A percentile compares a stretch with the other conserved stretches of the same genome.
These are phyloP conservation scores for Melanostoma scalare DNA, from an alignment of 2,888 invertebrate species.

Conservation along the genomic window DNA sequence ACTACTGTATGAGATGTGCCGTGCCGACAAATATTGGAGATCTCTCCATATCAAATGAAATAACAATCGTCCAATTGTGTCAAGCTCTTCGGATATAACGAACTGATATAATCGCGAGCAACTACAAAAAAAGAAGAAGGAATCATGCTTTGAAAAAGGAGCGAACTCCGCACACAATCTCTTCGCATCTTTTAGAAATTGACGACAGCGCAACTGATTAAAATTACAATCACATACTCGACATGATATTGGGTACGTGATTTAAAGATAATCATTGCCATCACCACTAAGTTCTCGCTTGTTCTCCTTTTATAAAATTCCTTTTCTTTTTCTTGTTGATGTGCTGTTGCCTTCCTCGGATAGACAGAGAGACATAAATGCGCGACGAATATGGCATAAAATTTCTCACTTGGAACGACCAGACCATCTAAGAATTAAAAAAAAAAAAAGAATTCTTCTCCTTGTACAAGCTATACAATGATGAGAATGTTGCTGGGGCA, in stretches of 20 bases:
- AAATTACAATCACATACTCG: conserved; percentile 73
- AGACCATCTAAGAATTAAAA: background rate
- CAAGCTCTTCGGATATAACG: conserved; percentile 20
- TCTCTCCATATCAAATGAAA: conserved; percentile 68
- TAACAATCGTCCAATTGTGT: conserved; percentile 55
- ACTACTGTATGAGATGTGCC: background rate
- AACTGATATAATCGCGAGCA: conserved; percentile 1
- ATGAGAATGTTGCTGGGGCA: conserved; percentile 64
- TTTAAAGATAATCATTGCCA: conserved; percentile 71
- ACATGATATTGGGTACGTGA: conserved; percentile 73
- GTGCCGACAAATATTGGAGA: conserved; percentile 53
- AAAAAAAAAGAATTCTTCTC: conserved; percentile 19
- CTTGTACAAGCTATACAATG: conserved; percentile 16
- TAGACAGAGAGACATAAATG: conserved; percentile 71
- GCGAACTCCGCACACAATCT: conserved; percentile 26
- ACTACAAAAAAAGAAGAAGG: background rate
- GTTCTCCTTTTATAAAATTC: background rate
- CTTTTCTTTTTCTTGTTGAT: conserved; percentile 3
- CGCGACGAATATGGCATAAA: conserved; percentile 72
- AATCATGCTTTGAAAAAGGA: background rate
- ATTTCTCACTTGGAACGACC: conserved; percentile 68
- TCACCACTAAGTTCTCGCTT: conserved; percentile 40
- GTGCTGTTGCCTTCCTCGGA: conserved; percentile 38
- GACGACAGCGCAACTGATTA: conserved; percentile 69
- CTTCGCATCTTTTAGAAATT: conserved; percentile 43